A percentile compares a stretch with the other conserved stretches of the same genome.
phyloP scores from a whole-genome alignment of 2,888 invertebrate genomes.

The Gortyna flavago region DNA sequence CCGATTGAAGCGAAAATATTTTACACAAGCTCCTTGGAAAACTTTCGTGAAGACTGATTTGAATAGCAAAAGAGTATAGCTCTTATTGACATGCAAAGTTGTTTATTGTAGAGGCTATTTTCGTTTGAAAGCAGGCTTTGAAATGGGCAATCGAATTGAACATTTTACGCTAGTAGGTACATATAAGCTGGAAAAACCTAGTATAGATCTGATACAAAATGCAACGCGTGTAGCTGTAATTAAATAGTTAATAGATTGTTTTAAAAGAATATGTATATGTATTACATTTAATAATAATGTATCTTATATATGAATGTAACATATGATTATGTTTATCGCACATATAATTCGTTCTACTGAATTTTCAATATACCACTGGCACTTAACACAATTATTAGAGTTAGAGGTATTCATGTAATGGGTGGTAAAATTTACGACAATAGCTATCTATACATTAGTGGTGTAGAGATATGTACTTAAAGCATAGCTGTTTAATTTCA shows the following conservation, averaged over 20 bases:
- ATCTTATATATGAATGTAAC: constrained; percentile 5
- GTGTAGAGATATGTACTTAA: background rate
- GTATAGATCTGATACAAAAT: constrained; percentile 1
- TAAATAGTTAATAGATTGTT: background rate
- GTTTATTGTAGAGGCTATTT: constrained; percentile 17
- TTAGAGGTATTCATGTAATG: constrained; percentile 6
- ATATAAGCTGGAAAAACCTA: background rate
- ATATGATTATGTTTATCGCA: constrained; percentile 38
- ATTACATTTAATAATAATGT: constrained; percentile 17
- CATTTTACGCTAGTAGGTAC: background rate
- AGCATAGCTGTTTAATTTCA: background rate
- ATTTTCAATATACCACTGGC: constrained; percentile 13
- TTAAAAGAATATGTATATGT: background rate
- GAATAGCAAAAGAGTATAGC: constrained; percentile 26
- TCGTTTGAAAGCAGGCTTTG: constrained; percentile 17
- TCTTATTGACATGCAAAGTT: constrained; percentile 41
- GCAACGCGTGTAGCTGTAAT: background rate
- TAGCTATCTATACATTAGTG: background rate
- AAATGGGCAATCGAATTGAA: constrained; percentile 12
- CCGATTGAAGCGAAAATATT: constrained; percentile 45
- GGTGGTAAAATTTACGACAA: background rate
- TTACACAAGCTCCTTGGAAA: constrained; percentile 34
- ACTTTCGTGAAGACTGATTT: constrained; percentile 23
- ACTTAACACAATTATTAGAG: constrained; percentile 28
- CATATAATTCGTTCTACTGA: constrained; percentile 17